phyloP scores from a whole-genome alignment of 2,888 invertebrate genomes.

The Melanophora roralis region DNA sequence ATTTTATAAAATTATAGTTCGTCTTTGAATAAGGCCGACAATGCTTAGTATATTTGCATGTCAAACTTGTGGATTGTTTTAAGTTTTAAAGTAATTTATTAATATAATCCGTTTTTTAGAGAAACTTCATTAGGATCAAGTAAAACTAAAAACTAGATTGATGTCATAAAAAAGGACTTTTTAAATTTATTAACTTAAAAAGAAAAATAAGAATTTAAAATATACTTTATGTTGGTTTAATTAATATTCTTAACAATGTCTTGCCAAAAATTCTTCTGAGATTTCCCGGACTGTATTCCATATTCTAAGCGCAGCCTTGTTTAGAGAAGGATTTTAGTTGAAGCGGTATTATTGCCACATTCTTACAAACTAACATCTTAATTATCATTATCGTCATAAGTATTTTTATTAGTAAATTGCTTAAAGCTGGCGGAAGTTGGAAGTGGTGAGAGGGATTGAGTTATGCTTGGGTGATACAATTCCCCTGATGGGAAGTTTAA shows the following conservation, averaged over 20 bases:
- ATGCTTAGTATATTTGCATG: no score
- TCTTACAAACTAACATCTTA: no score
- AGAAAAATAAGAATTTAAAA: conserved; percentile 53
- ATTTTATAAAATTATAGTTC: no score
- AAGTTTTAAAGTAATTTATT: conserved; percentile 56
- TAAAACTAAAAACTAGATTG: conserved; percentile 9
- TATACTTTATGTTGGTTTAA: conserved; percentile 41
- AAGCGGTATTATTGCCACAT: no score
- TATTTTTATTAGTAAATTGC: no score
- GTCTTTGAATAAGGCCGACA: no score
- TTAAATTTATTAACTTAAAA: conserved; percentile 50
- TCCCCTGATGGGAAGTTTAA: neutral
- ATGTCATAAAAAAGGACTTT: conserved; percentile 14
- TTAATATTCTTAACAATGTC: conserved; percentile 35
- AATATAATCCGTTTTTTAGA: conserved; percentile 42
- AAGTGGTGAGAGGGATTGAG: neutral
- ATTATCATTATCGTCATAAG: no score
- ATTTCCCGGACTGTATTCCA: no score
- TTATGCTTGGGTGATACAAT: neutral
- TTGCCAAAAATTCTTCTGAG: conserved; percentile 21
- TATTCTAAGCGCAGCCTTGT: no score
- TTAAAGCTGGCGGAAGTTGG: neutral
- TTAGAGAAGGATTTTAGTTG: no score
- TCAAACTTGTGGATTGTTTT: no score
- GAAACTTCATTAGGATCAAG: conserved; percentile 2